These are phyloP conservation scores for Wasmannia auropunctata DNA, from an alignment of 1,140 invertebrate genomes.

Conservation along the genomic window DNA sequence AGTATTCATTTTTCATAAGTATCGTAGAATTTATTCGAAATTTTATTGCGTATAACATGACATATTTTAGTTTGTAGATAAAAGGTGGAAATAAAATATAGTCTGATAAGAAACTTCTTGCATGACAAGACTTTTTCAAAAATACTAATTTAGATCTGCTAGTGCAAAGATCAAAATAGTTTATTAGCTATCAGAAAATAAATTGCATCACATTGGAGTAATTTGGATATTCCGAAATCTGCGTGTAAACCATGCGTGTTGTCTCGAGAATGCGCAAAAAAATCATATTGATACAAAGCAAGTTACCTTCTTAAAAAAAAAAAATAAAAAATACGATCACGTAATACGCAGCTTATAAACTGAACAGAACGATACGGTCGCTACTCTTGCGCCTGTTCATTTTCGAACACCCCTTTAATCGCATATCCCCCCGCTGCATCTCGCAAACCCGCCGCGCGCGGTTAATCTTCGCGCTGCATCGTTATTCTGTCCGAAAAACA, in stretches of 20 bases:
- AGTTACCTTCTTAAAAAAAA: neutral
- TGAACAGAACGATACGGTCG: neutral
- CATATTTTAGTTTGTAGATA: neutral
- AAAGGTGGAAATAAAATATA: neutral
- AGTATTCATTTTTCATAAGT: neutral
- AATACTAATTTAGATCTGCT: too few species aligned
- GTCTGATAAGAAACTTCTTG: neutral
- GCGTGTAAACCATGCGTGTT: neutral
- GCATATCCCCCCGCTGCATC: neutral
- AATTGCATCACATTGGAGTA: neutral
- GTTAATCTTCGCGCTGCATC: neutral
- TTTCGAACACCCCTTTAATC: neutral
- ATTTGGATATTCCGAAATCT: neutral
- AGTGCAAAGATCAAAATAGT: neutral
- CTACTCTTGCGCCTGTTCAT: neutral
- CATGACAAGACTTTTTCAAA: neutral
- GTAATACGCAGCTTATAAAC: neutral
- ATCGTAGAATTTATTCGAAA: neutral
- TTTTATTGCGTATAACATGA: neutral
- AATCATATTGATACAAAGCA: neutral
- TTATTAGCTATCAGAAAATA: neutral
- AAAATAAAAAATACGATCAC: neutral
- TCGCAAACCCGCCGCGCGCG: neutral
- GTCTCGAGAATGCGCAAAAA: neutral
- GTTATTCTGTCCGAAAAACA: conserved; percentile 7